These are phyloP conservation scores for Acanthococcus lagerstroemiae DNA, from an alignment of 2,888 invertebrate genomes.

Conservation along the genomic window DNA sequence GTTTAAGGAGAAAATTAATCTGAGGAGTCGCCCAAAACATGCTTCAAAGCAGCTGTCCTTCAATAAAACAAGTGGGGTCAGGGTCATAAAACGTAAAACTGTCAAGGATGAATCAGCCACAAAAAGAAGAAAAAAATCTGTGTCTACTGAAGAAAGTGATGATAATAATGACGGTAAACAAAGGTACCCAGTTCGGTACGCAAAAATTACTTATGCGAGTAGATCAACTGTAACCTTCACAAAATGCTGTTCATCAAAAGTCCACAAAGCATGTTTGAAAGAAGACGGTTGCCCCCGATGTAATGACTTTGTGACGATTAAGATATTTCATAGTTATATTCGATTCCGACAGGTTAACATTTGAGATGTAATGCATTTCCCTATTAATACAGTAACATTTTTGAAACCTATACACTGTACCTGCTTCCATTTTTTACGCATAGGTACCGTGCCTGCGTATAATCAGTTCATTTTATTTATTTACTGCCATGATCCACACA, in stretches of 20 bases:
- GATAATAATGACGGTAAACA: neutral
- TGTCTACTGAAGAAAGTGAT: neutral
- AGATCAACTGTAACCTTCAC: neutral
- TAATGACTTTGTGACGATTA: neutral
- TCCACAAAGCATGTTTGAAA: neutral
- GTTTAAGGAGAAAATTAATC: neutral
- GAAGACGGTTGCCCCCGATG: neutral
- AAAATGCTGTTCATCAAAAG: neutral
- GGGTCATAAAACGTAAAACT: neutral
- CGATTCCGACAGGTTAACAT: no score
- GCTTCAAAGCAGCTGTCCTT: neutral
- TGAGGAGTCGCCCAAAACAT: neutral
- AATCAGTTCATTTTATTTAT: no score
- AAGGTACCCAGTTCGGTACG: neutral
- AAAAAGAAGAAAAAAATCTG: neutral
- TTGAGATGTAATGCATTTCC: no score
- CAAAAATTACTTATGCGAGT: neutral
- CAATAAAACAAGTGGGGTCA: neutral
- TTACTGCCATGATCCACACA: no score
- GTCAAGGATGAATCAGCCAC: neutral
- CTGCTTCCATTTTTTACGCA: no score
- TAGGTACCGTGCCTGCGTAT: no score
- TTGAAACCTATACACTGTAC: no score
- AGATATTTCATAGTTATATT: no score
- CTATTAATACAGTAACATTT: no score